A percentile compares a stretch with the other conserved stretches of the same genome.
Conservation (phyloP, 2,113 vertebrate genomes). For the Dipodomys merriami region DNA sequence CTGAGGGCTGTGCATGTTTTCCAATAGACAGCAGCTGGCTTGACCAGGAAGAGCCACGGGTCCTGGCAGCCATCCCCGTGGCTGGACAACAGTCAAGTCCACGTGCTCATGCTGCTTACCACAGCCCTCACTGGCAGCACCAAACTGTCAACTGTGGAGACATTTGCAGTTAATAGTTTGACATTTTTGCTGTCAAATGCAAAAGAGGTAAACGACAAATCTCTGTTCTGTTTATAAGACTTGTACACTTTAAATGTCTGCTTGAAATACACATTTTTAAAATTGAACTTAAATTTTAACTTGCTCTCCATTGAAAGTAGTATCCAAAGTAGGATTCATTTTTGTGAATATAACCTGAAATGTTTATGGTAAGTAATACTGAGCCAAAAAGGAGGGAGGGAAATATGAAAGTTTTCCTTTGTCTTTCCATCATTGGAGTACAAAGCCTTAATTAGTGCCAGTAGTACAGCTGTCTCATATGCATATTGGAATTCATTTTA, state of each 20-base stretch:
- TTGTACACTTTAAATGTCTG: conserved; percentile 18
- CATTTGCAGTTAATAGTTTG: background rate
- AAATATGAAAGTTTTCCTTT: background rate
- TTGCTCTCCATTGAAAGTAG: background rate
- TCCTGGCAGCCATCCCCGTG: background rate
- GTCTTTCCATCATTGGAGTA: background rate
- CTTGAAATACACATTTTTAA: background rate
- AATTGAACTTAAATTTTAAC: background rate
- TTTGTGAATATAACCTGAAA: background rate
- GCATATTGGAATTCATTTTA: background rate
- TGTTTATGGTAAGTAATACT: background rate
- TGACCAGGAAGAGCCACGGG: background rate
- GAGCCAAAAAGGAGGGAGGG: background rate
- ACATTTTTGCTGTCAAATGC: background rate
- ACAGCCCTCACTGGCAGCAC: no score
- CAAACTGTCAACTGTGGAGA: background rate
- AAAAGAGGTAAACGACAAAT: background rate
- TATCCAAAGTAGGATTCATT: conserved; percentile 9
- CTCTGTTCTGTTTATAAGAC: conserved; percentile 20
- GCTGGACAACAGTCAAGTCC: rapidly evolving
- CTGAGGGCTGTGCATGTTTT: background rate
- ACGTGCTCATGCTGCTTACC: background rate
- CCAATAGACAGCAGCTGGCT: rapidly evolving
- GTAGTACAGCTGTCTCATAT: background rate
- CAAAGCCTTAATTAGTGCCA: background rate